These are phyloP conservation scores for Ruditapes philippinarum DNA, from an alignment of 1,140 invertebrate species.

Conservation along the genomic window DNA sequence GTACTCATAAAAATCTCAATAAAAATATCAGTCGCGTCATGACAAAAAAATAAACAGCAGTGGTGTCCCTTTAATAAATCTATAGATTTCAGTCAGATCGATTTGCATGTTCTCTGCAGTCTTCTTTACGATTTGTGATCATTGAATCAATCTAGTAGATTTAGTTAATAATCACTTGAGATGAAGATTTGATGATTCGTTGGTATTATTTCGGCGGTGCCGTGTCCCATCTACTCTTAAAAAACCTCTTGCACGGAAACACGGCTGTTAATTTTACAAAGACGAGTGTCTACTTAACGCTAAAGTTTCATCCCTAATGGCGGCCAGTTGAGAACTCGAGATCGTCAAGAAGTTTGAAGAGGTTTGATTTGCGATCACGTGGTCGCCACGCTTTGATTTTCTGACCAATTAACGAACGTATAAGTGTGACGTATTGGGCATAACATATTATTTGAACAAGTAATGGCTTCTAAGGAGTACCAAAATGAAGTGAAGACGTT, in stretches of 20 bases:
- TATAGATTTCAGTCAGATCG: too few species aligned
- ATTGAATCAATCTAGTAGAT: conserved; percentile 20
- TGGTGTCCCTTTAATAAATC: too few species aligned
- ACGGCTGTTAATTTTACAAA: conserved; percentile 43
- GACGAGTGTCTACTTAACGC: background rate
- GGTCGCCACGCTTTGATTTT: conserved; percentile 36
- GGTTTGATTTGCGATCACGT: conserved; percentile 3
- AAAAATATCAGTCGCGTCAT: too few species aligned
- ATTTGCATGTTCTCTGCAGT: too few species aligned
- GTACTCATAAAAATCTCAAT: too few species aligned
- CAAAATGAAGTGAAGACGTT: background rate
- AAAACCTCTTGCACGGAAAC: conserved; percentile 28
- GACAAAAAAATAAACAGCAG: too few species aligned
- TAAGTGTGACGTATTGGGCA: background rate
- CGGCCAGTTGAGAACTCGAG: background rate
- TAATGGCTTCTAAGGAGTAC: conserved; percentile 15
- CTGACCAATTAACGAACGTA: conserved; percentile 39
- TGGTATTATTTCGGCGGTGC: background rate
- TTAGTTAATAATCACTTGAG: conserved; percentile 16
- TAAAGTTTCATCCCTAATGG: background rate
- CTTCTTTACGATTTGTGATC: too few species aligned
- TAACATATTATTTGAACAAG: conserved; percentile 37
- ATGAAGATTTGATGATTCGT: too few species aligned
- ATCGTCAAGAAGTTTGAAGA: background rate
- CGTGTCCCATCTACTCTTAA: background rate